Evolutionary conservation across 2,888 invertebrate species (phyloP), one percentile per base, ranked within the genome.

Genomic region (Drosophila nigritarsus): DNA sequence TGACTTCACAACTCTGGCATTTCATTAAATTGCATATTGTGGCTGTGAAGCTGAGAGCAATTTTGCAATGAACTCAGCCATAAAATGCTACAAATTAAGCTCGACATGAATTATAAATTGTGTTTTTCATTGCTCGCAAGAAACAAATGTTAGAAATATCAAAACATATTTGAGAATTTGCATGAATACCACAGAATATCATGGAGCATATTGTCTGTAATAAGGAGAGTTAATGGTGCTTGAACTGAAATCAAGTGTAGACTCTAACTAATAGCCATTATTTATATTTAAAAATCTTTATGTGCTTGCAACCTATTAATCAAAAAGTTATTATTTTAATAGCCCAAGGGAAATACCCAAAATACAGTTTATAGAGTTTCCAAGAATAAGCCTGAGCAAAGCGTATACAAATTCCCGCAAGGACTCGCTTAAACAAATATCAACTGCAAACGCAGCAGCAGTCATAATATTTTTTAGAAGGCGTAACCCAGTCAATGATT

Each of bases 401-500:
- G 11, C 20, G 29, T n/a, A 50, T 15, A 32, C 32, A 27, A n/a
- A 13, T 56, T 56, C 9, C 13, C 9, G 24, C 24, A 34, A 38
- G 24, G 18, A 34, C 20, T 38, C 32, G 27, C 49, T 32, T 50
- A 11, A 51, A 34, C 32, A 40, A 38, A 32, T 9, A 53, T 11
- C 32, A 49, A 51, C 51, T 32, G 30, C 30, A 61, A 56, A 29
- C 48, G 9, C 55, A 60, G 34, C 34, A 61, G 45, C 36, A 65
- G 36, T 55, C 63, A 59, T 62, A 45, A 50, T 70, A 60, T 69
- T 62, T 73, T 32, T 68, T 62, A 24, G 1, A 15, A 61, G 75
- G 88, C 82, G 86, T 75, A 69, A 58, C 75, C 74, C 82, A 69
- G 73, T 66, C 75, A 78, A 88, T 83, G 80, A 85, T 88, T 80